Conservation (phyloP, 1,140 invertebrate genomes). For the Aricia agestis region DNA sequence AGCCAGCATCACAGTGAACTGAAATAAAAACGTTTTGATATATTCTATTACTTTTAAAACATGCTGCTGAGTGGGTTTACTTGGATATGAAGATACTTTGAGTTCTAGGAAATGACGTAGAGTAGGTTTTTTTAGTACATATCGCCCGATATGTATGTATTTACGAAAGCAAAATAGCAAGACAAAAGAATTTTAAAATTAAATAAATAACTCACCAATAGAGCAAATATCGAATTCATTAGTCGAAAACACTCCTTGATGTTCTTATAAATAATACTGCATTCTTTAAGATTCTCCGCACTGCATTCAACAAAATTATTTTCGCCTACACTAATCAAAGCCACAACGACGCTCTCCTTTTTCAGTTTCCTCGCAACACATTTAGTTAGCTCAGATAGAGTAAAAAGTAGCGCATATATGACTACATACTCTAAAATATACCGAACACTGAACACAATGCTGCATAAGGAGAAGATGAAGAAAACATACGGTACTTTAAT, state of each 20-base stretch:
- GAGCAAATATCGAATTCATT: conserved; percentile 19
- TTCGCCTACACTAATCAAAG: neutral
- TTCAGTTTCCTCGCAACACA: neutral
- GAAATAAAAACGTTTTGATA: neutral
- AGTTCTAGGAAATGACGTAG: too few relatives aligned
- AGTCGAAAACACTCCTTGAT: conserved; percentile 20
- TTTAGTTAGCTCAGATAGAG: neutral
- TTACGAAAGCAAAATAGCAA: too few relatives aligned
- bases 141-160: too few relatives aligned
- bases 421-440: neutral
- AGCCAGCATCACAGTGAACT: conserved; percentile 19
- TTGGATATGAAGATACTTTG: too few relatives aligned
- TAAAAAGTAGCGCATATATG: neutral
- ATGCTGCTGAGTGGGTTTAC: too few relatives aligned
- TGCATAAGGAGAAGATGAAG: neutral
- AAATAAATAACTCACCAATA: conserved; percentile 14
- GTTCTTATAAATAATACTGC: conserved; percentile 20
- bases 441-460: neutral
- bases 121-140: too few relatives aligned
- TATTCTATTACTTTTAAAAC: neutral
- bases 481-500: neutral
- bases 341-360: neutral
- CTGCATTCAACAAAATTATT: neutral
- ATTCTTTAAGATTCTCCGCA: conserved; percentile 14
- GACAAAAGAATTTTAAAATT: too few relatives aligned